phyloP scores from a whole-genome alignment of 2,888 invertebrate genomes.

The Balanococcus diminutus region DNA sequence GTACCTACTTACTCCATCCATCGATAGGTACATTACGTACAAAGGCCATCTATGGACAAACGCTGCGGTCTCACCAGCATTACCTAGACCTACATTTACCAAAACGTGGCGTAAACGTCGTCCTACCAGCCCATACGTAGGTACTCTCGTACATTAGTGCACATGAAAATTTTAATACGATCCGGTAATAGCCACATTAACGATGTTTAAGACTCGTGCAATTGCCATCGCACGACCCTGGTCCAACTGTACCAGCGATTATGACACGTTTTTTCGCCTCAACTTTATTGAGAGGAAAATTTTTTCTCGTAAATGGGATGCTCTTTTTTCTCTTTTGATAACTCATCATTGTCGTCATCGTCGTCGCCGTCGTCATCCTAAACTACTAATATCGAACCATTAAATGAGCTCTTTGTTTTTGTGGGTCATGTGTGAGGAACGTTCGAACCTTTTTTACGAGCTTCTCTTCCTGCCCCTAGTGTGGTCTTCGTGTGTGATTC shows the following conservation, averaged over 20 bases:
- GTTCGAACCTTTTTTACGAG: not conserved
- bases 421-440: not conserved
- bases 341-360: no score
- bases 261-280: not conserved
- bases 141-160: not conserved
- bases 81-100: not conserved
- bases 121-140: not conserved
- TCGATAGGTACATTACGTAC: not conserved
- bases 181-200: not conserved
- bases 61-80: not conserved
- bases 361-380: no score
- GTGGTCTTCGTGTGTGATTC: not conserved
- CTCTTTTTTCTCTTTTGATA: not conserved
- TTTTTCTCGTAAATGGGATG: not conserved
- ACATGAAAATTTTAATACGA: constrained; percentile 8
- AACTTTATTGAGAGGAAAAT: constrained; percentile 19
- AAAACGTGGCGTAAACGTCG: not conserved
- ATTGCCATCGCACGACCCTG: not conserved
- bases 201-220: not conserved
- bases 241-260: not conserved
- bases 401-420: not conserved
- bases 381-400: not conserved
- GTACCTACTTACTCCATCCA: not conserved
- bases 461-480: not conserved
- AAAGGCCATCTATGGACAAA: no score